phyloP scores from a whole-genome alignment of 2,888 invertebrate species.

The Brassicogethes aeneus region DNA sequence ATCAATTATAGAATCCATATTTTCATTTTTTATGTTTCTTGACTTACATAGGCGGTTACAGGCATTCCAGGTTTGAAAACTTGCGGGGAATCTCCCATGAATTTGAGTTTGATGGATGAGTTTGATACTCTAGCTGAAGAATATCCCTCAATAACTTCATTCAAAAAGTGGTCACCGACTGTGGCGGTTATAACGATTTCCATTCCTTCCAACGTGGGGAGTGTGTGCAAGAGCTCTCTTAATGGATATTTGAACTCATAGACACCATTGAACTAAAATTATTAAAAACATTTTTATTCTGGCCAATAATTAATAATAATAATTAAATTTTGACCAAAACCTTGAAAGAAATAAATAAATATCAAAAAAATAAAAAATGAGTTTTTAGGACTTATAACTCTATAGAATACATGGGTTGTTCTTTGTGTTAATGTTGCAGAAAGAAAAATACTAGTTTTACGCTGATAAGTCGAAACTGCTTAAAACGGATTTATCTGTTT shows the following conservation, averaged over 20 bases:
- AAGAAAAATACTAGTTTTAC: too few relatives aligned
- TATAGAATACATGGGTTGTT: too few relatives aligned
- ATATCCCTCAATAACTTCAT: constrained; percentile 79
- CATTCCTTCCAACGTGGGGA: constrained; percentile 62
- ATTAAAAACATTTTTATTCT: too few relatives aligned
- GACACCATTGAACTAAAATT: constrained; percentile 74
- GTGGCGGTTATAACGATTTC: constrained; percentile 78
- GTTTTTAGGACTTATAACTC: too few relatives aligned
- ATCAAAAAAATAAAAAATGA: too few relatives aligned
- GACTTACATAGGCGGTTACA: constrained; percentile 70
- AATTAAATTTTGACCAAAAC: background rate
- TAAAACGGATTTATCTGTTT: too few relatives aligned
- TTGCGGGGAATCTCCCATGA: constrained; percentile 85
- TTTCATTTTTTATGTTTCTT: background rate
- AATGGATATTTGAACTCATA: constrained; percentile 83
- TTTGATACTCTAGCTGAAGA: constrained; percentile 82
- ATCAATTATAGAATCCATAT: constrained; percentile 17
- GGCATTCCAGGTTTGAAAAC: constrained; percentile 95
- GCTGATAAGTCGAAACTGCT: too few relatives aligned
- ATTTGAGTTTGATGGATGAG: constrained; percentile 71
- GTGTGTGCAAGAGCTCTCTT: constrained; percentile 60
- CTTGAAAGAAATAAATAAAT: too few relatives aligned
- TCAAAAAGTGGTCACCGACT: constrained; percentile 79
- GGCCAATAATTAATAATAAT: constrained; percentile 6
- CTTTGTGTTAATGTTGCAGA: too few relatives aligned